phyloP scores from a whole-genome alignment of 2,888 invertebrate species.

The Drosophila lutescens region DNA sequence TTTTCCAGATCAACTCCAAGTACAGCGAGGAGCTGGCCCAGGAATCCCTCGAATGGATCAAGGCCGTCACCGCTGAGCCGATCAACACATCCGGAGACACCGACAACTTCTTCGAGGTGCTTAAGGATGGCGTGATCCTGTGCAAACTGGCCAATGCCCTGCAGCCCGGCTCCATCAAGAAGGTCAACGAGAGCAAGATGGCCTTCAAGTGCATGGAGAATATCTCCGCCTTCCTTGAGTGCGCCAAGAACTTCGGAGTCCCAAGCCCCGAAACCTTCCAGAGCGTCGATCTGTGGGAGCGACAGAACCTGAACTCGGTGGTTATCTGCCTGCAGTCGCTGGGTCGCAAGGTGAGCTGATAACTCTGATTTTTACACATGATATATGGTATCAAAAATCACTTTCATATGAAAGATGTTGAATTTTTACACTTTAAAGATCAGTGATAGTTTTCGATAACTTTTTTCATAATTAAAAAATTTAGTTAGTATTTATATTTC shows the following conservation, averaged over 20 bases:
- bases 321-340: slow-evolving; percentile 97
- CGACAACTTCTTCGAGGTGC: slow-evolving; percentile 95
- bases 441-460: too few species aligned
- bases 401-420: neutral
- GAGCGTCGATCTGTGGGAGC: slow-evolving; percentile 98
- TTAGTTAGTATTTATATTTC: too few species aligned
- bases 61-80: slow-evolving; percentile 92
- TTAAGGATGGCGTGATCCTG: slow-evolving; percentile 95
- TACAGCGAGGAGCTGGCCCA: slow-evolving; percentile 97
- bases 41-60: slow-evolving; percentile 97
- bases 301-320: slow-evolving; percentile 97
- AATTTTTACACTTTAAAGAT: too few species aligned
- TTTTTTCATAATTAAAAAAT: too few species aligned
- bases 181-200: slow-evolving; percentile 95
- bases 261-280: slow-evolving; percentile 98
- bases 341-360: slow-evolving; percentile 92
- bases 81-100: slow-evolving; percentile 94
- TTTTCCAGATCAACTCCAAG: slow-evolving; percentile 95
- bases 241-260: slow-evolving; percentile 93
- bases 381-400: neutral
- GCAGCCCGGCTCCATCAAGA: slow-evolving; percentile 94
- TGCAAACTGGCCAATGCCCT: slow-evolving; percentile 96
- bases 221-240: slow-evolving; percentile 95
- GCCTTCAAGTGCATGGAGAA: slow-evolving; percentile 99
- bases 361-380: neutral